Base-by-base conservation (phyloP, 2,113 vertebrate genomes). In the Motacilla alba region DNA sequence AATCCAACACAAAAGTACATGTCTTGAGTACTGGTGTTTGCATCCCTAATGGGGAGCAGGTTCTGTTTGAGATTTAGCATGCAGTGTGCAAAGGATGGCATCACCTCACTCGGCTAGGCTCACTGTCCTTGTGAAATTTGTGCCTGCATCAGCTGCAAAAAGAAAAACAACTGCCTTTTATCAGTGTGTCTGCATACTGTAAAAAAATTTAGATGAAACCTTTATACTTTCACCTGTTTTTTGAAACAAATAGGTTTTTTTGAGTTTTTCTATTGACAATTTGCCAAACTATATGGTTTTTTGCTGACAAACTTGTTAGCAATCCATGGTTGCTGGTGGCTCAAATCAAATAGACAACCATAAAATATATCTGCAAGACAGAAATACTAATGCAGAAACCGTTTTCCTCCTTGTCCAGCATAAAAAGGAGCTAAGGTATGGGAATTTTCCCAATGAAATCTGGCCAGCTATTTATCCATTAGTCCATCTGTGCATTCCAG, bases 391-490 rank as follows among this genome's bases (percentile, higher is more conserved):
- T 43, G 17, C 12, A 59, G 15, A 75, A 50, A 12, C 24, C 16
- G 46, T 35, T 55, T 68, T 79, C 5, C 5, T 78, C 50, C 44
- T 63, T 23, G 20, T 59, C 7, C 56, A 81, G 9, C 13, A 31
- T 17, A 47, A 81, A 70, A 85, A 95, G 37, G 18, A 84, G 16
- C 21, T 75, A 80, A 90, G 26, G 31, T 91, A n/a, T 80, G 67
- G 91, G 39, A 75, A 89, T 30, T 92, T 93, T 88, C 17, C 64
- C 88, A 93, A 87, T 69, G 70, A 93, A 96, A 69, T 87, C 72
- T 95, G 88, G 7, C 10, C 87, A 96, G 52, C 53, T 94, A 92
- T 86, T 97, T 96, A 94, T 74, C 43, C 23, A 68, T 92, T 87
- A 95, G 21, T 68, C 78, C 81, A 94, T 95, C 92, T 96, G 53